Percentiles rank a stretch among this genome's conserved stretches.
Conservation (phyloP, 2,113 vertebrate species). For the Parotia lawesii region DNA sequence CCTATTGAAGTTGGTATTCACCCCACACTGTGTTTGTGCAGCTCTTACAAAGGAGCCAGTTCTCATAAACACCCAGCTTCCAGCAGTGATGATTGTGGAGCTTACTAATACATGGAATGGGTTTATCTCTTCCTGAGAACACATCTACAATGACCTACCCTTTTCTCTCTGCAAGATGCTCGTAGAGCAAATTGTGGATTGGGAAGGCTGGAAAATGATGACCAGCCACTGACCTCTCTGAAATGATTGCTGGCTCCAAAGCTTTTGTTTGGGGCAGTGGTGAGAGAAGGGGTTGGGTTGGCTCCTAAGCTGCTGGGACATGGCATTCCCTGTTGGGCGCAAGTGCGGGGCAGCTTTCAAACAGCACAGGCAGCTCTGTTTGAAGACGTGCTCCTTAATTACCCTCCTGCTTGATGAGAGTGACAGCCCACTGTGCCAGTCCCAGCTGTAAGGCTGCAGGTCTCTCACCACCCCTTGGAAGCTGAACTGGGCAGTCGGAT, state of each 20-base stretch:
- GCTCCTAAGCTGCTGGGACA: neutral
- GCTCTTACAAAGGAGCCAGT: neutral
- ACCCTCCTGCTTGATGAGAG: neutral
- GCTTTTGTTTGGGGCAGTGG: neutral
- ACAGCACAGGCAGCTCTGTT: neutral
- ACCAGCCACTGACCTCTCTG: neutral
- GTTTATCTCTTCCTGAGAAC: neutral
- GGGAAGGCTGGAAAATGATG: neutral
- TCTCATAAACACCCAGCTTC: neutral
- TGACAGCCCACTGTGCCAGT: neutral
- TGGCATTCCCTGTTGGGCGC: rapidly evolving
- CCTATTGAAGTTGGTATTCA: neutral
- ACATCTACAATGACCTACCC: neutral
- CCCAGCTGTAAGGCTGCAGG: neutral
- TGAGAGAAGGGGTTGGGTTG: neutral
- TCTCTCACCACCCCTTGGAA: neutral
- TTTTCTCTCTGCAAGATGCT: neutral
- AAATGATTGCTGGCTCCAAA: neutral
- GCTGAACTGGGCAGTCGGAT: neutral
- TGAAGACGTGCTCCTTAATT: neutral
- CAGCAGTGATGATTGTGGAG: neutral
- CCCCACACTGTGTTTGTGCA: neutral
- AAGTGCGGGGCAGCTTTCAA: rapidly evolving
- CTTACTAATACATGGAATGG: neutral
- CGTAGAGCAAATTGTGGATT: neutral